Evolutionary conservation across 2,888 invertebrate genomes (phyloP).

Genomic region (Caradrina clavipalpis): DNA sequence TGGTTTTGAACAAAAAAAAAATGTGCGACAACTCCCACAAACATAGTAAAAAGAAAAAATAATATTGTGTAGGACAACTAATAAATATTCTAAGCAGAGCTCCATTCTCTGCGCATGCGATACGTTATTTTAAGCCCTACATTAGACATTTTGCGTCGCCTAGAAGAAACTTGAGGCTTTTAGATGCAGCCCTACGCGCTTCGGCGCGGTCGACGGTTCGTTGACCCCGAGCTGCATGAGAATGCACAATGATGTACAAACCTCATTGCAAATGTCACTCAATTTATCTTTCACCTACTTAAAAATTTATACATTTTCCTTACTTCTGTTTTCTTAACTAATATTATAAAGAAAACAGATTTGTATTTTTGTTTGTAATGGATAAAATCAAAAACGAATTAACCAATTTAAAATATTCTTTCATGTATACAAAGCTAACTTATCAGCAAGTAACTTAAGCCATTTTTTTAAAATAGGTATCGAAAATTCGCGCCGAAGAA

Average conservation of each 20-base stretch:
- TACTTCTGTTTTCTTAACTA: constrained; percentile 4
- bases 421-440: too few species aligned
- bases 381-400: too few species aligned
- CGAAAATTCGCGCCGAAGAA: too few species aligned
- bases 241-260: constrained; percentile 83
- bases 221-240: constrained; percentile 71
- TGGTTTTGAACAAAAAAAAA: not conserved
- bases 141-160: constrained; percentile 39
- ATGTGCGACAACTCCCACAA: not conserved
- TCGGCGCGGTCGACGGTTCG: constrained; percentile 53
- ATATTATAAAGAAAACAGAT: too few species aligned
- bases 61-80: constrained; percentile 13
- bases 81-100: constrained; percentile 54
- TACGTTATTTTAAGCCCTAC: constrained; percentile 44
- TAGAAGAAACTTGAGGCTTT: constrained; percentile 50
- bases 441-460: too few species aligned
- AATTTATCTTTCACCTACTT: constrained; percentile 67
- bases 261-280: constrained; percentile 71
- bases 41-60: constrained; percentile 14
- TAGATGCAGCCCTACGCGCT: constrained; percentile 52
- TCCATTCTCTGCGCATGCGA: constrained; percentile 15
- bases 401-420: too few species aligned
- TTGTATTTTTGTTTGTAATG: too few species aligned
- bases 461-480: too few species aligned
- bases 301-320: constrained; percentile 31